Base-by-base conservation (phyloP, 92 coral and sea anemone species). In the Epizoanthus stellaris region DNA sequence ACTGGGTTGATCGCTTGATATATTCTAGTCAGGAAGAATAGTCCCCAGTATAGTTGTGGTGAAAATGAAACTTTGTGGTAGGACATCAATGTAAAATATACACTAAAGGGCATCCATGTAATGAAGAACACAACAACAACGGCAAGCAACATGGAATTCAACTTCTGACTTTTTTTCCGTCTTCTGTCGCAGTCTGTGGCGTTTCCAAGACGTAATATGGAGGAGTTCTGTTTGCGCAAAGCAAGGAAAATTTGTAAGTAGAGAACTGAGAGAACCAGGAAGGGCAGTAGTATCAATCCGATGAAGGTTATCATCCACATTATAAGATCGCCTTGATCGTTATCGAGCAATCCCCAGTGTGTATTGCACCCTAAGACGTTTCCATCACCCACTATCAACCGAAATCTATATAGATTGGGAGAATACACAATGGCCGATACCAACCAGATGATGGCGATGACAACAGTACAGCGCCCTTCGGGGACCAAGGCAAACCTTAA, bases 1-100 rank as follows among this genome's bases (percentile, higher is more conserved):
- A 25, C 40, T 2, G 82, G 82, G 14, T 76, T 76, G 57, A 76
- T 60, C 1, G 70, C 82, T 60, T 76, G 82, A 13, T 76, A 58
- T 8, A 39, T 76, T 36, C 82, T 42, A 0, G 82, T 76, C 1
- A 76, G 54, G 17, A 76, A 76, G 3, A 76, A 58, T 4, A 60
- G 3, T 68, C 57, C 61, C 17, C 38, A 40, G 0, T 4, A 0
- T 42, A 60, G 23, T 17, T n/a, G 13, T 3, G 3, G 14, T 14
- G 20, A 43, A 16, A 0, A n/a, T 9, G 21, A 5, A 36, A 76
- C 38, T 3, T 3, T 59, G 25, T 20, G 3, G 62, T 9, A 36
- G 5, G 0, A 0, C 0, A 5, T 0, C 82, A 76, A 38, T 1
- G 82, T 30, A 17, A 39, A 1, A 40, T 61, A 76, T 3, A 39